Conservation (phyloP, 2,113 vertebrate species). For the Chinchilla lanigera region DNA sequence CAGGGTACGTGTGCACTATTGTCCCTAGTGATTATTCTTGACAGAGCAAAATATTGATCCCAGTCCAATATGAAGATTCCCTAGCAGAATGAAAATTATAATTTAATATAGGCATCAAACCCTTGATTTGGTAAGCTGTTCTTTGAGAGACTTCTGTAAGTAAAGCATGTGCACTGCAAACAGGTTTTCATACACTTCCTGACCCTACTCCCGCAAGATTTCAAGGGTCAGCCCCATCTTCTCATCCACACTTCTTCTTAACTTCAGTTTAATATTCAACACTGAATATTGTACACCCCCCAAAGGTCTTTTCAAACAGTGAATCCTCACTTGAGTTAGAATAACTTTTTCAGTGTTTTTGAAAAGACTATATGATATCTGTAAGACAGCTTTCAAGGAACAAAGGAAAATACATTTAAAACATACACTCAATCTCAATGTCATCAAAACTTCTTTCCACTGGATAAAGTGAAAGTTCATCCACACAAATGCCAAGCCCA, state of each 20-base stretch:
- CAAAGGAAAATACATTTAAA: background rate
- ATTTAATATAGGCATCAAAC: slow-evolving; percentile 19
- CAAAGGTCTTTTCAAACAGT: background rate
- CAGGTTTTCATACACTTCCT: background rate
- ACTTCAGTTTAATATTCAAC: background rate
- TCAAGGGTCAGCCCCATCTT: fast-evolving
- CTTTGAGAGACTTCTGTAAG: background rate
- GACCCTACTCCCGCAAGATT: fast-evolving
- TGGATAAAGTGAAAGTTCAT: background rate
- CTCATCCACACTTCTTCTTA: background rate
- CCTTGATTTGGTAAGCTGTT: background rate
- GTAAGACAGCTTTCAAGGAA: background rate
- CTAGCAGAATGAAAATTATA: slow-evolving; percentile 65
- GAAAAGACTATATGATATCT: background rate
- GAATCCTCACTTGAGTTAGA: background rate
- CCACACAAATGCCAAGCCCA: background rate
- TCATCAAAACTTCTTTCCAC: background rate
- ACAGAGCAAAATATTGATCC: slow-evolving; percentile 75
- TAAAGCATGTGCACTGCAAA: background rate
- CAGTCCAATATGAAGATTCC: slow-evolving; percentile 69
- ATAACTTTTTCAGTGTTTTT: background rate
- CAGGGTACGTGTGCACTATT: slow-evolving; percentile 42
- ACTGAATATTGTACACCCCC: background rate
- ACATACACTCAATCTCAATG: background rate
- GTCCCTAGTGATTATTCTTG: slow-evolving; percentile 73